Conservation (phyloP, 2,113 vertebrate species). For the Syrrhaptes paradoxus region DNA sequence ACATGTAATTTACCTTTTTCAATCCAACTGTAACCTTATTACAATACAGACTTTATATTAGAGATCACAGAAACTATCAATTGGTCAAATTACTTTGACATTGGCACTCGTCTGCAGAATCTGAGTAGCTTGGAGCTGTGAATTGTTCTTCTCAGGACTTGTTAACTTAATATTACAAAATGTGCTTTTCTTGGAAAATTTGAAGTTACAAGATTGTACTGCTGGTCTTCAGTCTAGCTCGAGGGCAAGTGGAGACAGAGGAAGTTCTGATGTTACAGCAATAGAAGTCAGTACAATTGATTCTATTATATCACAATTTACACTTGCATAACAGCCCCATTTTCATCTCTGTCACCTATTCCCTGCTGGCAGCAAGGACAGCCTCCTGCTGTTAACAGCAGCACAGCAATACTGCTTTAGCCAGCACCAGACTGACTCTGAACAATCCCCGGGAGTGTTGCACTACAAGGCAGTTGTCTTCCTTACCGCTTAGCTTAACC, state of each 20-base stretch:
- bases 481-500: not conserved
- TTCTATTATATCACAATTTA: not conserved
- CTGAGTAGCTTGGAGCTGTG: not conserved
- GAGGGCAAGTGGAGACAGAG: not conserved
- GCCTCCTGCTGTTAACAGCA: not conserved
- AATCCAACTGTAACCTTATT: not conserved
- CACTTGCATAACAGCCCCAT: not conserved
- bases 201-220: fast-evolving
- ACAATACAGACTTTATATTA: not conserved
- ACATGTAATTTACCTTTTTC: not conserved
- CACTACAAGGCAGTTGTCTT: fast-evolving
- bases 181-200: not conserved
- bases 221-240: not conserved
- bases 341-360: not conserved
- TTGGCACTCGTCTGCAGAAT: not conserved
- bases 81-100: not conserved
- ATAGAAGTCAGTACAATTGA: not conserved
- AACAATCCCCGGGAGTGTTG: not conserved
- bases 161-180: fast-evolving
- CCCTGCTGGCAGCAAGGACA: not conserved
- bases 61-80: not conserved
- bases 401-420: not conserved
- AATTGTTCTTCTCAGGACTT: not conserved
- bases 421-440: not conserved
- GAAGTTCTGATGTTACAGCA: not conserved